Percentiles rank a stretch among this genome's conserved stretches.
Evolutionary conservation across 2,797 vertebrate genomes (phyloP).

Genomic region (Crypturellus tataupa): DNA sequence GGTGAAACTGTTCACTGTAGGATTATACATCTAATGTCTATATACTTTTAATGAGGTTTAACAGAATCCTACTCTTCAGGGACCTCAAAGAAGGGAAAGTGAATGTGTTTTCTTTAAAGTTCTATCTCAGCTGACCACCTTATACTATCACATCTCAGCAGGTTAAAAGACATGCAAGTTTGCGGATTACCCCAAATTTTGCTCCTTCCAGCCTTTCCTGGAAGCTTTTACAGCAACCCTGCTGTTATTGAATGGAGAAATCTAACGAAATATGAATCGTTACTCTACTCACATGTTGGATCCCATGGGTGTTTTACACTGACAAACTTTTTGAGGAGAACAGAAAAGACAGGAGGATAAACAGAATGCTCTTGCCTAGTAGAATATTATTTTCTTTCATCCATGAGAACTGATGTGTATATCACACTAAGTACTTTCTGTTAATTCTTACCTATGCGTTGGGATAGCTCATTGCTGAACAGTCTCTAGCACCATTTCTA

Average conservation of each 20-base stretch:
- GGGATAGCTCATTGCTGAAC: neutral
- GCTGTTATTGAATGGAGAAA: neutral
- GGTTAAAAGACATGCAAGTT: neutral
- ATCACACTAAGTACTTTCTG: neutral
- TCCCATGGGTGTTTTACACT: neutral
- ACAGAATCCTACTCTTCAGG: neutral
- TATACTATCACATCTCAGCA: neutral
- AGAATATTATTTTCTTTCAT: neutral
- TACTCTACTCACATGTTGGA: neutral
- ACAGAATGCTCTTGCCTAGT: neutral
- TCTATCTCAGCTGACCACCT: neutral
- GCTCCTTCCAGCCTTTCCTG: neutral
- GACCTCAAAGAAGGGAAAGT: neutral
- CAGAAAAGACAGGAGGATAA: neutral
- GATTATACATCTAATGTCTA: neutral
- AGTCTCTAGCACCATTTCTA: neutral
- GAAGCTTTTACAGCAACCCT: neutral
- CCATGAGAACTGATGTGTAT: rapidly evolving
- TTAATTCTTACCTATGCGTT: neutral
- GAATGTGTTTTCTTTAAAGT: neutral
- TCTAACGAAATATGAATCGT: neutral
- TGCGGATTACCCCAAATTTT: neutral
- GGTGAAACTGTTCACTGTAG: neutral
- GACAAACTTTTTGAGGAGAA: neutral
- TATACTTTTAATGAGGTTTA: neutral